Base-by-base conservation (phyloP, 2,797 vertebrate species). In the Urosaurus nigricauda region DNA sequence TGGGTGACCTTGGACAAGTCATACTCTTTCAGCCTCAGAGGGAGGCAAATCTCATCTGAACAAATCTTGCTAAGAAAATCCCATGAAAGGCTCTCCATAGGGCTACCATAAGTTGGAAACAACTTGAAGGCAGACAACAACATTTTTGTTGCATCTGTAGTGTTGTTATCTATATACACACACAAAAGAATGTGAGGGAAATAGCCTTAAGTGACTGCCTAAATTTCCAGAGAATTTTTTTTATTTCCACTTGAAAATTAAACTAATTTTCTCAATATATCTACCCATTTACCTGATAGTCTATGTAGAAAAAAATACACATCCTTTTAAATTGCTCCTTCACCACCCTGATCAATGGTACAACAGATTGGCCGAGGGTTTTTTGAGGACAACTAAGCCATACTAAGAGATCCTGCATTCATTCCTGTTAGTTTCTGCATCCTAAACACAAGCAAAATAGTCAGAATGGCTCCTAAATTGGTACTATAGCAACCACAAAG, bases 361-460 rank as follows among this genome's bases (percentile, higher is more conserved):
- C 29, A 70, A n/a, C 79, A 80, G 60, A 83, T 21, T 60, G 16
- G 56, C n/a, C 16, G 2, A 32, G 35, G 32, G 51, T 7, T 71
- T 32, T 24, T 71, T 37, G 26, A 75, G 6, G 47, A 60, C 37
- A 73, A 21, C 83, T 73, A 73, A n/a, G 0, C 32, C 5, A 43
- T 75, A 11, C 47, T 43, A n/a, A 65, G 29, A 13, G 7, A 86
- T 63, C 17, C n/a, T 63, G 17, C 40, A 43, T 35, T n/a, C 12
- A 14, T 17, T 65, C 2, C 19, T 40, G 78, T 24, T 5, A 78
- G 21, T 63, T 75, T 63, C 21, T 77, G 32, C 8, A 77, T 77
- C 75, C 56, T 75, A 65, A 47, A 86, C 37, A 77, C n/a, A 77
- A 40, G 40, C 84, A 85, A 60, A 85, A 78, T 65, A 78, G 84